A percentile compares a stretch with the other conserved stretches of the same genome.
Conservation (phyloP, 1,140 invertebrate genomes). For the Eumeta japonica region DNA sequence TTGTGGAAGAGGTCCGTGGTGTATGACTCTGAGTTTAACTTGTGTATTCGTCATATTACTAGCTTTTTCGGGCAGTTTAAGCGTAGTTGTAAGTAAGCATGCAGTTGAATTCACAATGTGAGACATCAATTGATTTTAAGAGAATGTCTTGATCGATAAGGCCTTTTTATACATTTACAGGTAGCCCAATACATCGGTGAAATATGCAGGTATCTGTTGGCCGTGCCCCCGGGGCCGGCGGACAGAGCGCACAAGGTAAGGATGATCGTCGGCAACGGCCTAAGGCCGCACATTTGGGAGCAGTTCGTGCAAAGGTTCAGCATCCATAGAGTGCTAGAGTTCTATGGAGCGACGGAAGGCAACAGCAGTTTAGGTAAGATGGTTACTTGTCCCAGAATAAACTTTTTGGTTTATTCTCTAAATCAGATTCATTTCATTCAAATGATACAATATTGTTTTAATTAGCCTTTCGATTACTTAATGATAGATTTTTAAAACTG, state of each 20-base stretch:
- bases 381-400: slow-evolving; percentile 6
- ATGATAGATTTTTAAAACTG: no score
- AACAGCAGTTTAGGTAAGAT: slow-evolving; percentile 86
- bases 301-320: slow-evolving; percentile 83
- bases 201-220: slow-evolving; percentile 90
- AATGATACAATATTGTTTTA: no score
- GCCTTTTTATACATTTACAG: slow-evolving; percentile 55
- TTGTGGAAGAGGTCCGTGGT: no score
- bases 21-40: no score
- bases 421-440: no score
- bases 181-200: slow-evolving; percentile 96
- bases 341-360: slow-evolving; percentile 96
- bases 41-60: no score
- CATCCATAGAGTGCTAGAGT: slow-evolving; percentile 79
- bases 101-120: no score
- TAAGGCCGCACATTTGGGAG: slow-evolving; percentile 90
- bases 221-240: slow-evolving; percentile 66
- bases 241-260: slow-evolving; percentile 77
- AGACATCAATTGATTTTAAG: no score
- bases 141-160: no score
- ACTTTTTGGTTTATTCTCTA: slow-evolving; percentile 3
- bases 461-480: no score
- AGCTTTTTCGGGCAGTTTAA: no score
- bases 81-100: no score
- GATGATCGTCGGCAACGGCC: slow-evolving; percentile 90